Percentiles rank a stretch among this genome's conserved stretches.
These are phyloP conservation scores for Potorous gilbertii DNA, from an alignment of 2,797 vertebrate genomes.

Conservation along the genomic window DNA sequence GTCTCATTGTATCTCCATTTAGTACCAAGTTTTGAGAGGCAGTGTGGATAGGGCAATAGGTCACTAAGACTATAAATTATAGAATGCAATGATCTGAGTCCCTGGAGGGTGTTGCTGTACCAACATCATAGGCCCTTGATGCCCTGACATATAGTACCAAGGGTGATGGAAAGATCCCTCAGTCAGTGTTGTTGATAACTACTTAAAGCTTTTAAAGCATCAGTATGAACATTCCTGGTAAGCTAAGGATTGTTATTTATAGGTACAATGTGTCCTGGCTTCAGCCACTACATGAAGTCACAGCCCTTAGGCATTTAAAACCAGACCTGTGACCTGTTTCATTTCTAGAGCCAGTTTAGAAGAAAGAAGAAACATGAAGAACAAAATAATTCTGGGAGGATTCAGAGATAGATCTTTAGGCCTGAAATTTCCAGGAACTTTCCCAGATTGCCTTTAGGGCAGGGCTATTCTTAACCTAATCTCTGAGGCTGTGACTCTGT, in stretches of 20 bases:
- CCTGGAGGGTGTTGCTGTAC: not conserved
- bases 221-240: conserved; percentile 63
- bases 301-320: conserved; percentile 68
- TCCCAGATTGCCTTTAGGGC: conserved; percentile 79
- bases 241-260: conserved; percentile 75
- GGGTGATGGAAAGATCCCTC: conserved; percentile 49
- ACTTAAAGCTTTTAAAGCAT: conserved; percentile 73
- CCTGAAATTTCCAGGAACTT: conserved; percentile 80
- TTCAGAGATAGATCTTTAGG: conserved; percentile 81
- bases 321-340: conserved; percentile 61
- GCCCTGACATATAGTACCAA: not conserved
- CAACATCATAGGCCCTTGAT: not conserved
- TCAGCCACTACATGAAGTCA: conserved; percentile 69
- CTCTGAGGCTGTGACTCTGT: conserved; percentile 62
- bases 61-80: not conserved
- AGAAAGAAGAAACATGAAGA: conserved; percentile 83
- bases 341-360: conserved; percentile 80
- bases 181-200: conserved; percentile 65
- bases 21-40: not conserved
- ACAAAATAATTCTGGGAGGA: conserved; percentile 80
- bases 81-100: not conserved
- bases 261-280: conserved; percentile 66
- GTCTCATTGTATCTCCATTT: not conserved
- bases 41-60: not conserved
- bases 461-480: conserved; percentile 73